Base-by-base conservation (phyloP, 30 jellyfish, hydroid and myxozoan genomes). In the Hydractinia echinata region DNA sequence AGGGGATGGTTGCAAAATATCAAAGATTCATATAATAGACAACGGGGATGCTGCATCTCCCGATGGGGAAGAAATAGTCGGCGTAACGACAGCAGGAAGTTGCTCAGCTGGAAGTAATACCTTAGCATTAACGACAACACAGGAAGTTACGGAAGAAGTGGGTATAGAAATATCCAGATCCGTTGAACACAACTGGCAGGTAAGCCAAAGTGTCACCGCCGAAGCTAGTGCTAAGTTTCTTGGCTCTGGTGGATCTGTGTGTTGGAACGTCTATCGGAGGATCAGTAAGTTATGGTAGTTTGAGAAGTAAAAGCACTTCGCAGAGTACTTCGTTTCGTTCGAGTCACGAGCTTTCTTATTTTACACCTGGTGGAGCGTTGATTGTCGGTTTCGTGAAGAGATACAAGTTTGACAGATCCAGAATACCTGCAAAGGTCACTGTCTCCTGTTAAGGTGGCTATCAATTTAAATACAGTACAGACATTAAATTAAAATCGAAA, bases 321-420 rank as follows among this genome's bases (percentile, higher is more conserved):
- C 16, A 21, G 48, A 21, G 71, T 21, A 55, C n/a, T 76, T 21
- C 71, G 6, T 10, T 76, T 15, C 48, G 71, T 48, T 48, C 48
- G 16, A 30, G 72, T 20, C 39, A 52, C 19, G 84, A 51, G 5
- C 51, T 53, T 39, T 11, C 51, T 4, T 76, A 44, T 15, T 15
- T 10, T 9, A 76, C 84, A 7, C 84, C 84, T 76, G 84, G 84
- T 21, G 84, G 76, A 44, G 84, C 84, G 16, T 48, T 76, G 84
- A 53, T 76, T 39, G 76, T 76, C 7, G 84, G 84, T 5, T 76
- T 76, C 54, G n/a, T 49, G 16, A 76, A 76, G 84, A 49, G 19
- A 53, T 76, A 76, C 76, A 49, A 16, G 16, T 76, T 76, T 55
- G 84, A 76, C 72, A 76, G 54, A 20, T 76, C 84, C 5, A 6